Conservation (phyloP, 2,113 vertebrate genomes). For the Ardeotis arabs region DNA sequence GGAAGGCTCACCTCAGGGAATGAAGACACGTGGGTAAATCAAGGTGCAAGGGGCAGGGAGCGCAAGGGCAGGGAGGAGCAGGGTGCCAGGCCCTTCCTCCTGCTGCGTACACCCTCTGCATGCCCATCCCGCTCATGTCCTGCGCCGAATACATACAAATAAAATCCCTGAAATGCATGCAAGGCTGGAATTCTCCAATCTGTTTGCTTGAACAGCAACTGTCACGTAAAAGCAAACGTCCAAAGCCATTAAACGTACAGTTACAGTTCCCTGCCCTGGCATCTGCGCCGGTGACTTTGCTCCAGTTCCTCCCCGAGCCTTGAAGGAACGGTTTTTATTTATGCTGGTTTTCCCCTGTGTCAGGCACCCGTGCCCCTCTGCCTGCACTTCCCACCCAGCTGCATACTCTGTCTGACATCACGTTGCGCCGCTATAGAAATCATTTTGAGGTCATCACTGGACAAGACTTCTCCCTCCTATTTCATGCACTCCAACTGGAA, state of each 20-base stretch:
- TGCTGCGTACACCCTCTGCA: background rate
- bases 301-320: background rate
- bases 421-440: background rate
- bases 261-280: background rate
- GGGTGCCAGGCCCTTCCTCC: background rate
- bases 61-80: accelerated
- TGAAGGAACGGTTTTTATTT: background rate
- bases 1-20: background rate
- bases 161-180: background rate
- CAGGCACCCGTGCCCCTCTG: background rate
- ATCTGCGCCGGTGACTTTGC: conserved; percentile 57
- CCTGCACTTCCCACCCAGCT: background rate
- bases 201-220: conserved; percentile 52
- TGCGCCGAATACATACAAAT: background rate
- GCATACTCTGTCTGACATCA: background rate
- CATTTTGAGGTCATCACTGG: background rate
- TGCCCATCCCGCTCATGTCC: background rate
- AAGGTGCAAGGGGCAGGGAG: background rate
- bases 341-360: background rate
- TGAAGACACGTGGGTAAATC: accelerated
- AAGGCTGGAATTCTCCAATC: conserved; percentile 45
- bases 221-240: conserved; percentile 30
- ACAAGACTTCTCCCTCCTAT: background rate
- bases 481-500: background rate
- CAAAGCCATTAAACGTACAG: conserved; percentile 27